Base-by-base conservation (phyloP, 2,113 vertebrate genomes). In the Clupea harengus region DNA sequence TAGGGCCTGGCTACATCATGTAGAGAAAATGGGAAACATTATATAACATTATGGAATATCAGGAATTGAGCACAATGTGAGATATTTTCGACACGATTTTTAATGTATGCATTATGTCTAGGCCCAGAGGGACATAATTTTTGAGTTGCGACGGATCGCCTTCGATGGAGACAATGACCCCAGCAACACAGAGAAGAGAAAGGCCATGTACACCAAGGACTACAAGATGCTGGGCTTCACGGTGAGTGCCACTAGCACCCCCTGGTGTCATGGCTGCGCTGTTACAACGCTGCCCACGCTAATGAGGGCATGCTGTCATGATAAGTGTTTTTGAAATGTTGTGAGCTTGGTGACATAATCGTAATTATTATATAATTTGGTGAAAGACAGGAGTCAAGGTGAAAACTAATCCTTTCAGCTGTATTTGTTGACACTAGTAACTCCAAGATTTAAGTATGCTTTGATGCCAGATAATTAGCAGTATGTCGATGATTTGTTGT, bases 151-250 rank as follows among this genome's bases (percentile, higher is more conserved):
- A 81, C 96, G 97, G 93, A 97, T 99, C 6, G 98, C 97, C 0
- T 99, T 99, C 39, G 98, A 99, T 44, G 97, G 97, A 6, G 98
- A 99, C 86, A 96, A 96, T 3, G 98, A 99, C 85, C 92, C 96
- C 45, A 96, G 87, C 0, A 97, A 96, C 32, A 97, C 96, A 0
- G 98, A 99, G 89, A 99, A 99, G 84, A 96, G 97, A 88, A 99
- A 97, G 94, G 97, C 97, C 88, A 95, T 98, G 95, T 98, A 99
- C 90, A 97, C 97, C 49, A 98, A 98, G 95, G 98, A 99, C 94
- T 99, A 99, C 94, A 99, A 98, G 94, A 97, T 99, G 96, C 94
- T 99, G 86, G 98, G 98, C 52, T 99, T 99, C 88, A 98, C 96
- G 50, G 98, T 99, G 89, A 93, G 98, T 94, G 75, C 1, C 22